Conservation (phyloP, 2,797 vertebrate species). For the Adelosebastes latens region DNA sequence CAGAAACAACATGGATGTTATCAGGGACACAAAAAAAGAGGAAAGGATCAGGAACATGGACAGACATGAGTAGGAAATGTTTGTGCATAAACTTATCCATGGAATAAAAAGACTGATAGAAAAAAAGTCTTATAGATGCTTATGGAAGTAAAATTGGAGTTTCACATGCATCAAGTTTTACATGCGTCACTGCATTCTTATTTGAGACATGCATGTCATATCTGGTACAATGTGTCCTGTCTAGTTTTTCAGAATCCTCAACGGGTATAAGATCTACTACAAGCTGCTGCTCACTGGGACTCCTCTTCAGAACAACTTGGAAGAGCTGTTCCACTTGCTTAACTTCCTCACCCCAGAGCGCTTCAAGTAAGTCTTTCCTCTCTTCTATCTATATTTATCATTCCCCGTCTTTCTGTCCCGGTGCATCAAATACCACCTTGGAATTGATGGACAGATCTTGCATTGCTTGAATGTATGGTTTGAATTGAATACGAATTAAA, state of each 20-base stretch:
- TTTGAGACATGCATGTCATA: neutral
- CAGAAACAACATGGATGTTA: neutral
- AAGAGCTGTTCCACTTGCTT: slow-evolving; percentile 97
- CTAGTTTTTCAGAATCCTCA: slow-evolving; percentile 97
- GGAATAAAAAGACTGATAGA: neutral
- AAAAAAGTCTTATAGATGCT: too few species aligned
- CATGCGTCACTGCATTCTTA: neutral
- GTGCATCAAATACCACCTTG: neutral
- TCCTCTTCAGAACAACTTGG: slow-evolving; percentile 98
- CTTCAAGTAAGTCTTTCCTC: slow-evolving; percentile 90
- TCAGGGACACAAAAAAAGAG: neutral
- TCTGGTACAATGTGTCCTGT: neutral
- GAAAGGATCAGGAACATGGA: neutral
- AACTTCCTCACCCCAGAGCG: slow-evolving; percentile 98
- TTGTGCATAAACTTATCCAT: neutral
- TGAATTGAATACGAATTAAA: neutral
- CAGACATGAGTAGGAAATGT: slow-evolving; percentile 6
- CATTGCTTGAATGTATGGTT: neutral
- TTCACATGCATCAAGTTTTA: neutral
- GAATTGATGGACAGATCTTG: neutral
- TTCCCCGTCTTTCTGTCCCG: neutral
- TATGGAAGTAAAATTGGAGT: neutral
- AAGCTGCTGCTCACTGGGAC: slow-evolving; percentile 98
- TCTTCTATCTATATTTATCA: neutral
- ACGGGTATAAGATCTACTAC: slow-evolving; percentile 98